Base-by-base conservation (phyloP, 1,140 invertebrate species). In the Trichogramma pretiosum region DNA sequence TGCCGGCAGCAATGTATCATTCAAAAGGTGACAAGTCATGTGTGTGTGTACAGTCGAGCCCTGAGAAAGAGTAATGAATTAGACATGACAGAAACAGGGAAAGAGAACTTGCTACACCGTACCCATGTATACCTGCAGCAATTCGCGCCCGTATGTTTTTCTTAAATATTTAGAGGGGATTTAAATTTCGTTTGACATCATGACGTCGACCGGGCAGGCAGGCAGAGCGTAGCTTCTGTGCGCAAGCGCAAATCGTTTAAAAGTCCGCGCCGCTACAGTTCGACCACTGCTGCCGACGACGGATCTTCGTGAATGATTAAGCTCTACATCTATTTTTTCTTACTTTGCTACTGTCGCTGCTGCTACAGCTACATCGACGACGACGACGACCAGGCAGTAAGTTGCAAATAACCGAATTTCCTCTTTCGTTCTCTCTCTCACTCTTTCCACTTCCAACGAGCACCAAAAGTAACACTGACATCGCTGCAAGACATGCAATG, bases 161-260 rank as follows among this genome's bases (percentile, higher is more conserved):
- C 61, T 62, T 68, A 60, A 68, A 68, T 68, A 68, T 68, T 68
- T n/a, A 65, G 60, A 68, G 59, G 60, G 65, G 66, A 68, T 68
- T 68, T 67, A 67, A 68, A 68, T 68, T 61, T 66, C 63, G 61
- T 39, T 43, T 39, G 50, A 28, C 50, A 45, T 52, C 44, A 47
- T 45, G 50, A 52, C 24, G 57, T 61, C 59, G 58, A 54, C 58
- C 57, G 57, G n/a, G n/a, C n/a, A n/a, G n/a, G n/a, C n/a, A n/a
- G n/a, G n/a, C n/a, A n/a, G n/a, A n/a, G n/a, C n/a, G n/a, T n/a
- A n/a, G n/a, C n/a, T n/a, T n/a, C n/a, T n/a, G n/a, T n/a, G n/a
- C n/a, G n/a, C n/a, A n/a, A n/a, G n/a, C n/a, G n/a, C n/a, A n/a
- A 58, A 61, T 53, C 63, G 60, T 67, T 68, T 68, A 68, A 68